Base-by-base conservation (phyloP, 2,888 invertebrate genomes). In the Nematopogon swammerdamellus region DNA sequence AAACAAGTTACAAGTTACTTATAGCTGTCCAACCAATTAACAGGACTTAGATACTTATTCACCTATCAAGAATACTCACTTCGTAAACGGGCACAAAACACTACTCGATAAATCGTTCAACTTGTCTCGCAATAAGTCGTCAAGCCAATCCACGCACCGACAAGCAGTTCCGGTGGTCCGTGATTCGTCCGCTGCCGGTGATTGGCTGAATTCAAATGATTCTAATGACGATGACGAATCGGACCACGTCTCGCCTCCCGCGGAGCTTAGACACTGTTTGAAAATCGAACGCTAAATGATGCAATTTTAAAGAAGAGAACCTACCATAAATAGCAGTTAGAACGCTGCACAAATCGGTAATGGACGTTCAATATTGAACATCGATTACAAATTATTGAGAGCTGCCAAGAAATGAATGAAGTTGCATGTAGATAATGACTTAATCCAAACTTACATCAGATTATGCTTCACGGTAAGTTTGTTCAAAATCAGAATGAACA, bases 161-260 rank as follows among this genome's bases (percentile, higher is more conserved):
- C n/a, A 29, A 25, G 19, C 44, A 18, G 18, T 64, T 63, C 61
- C 58, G 68, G 67, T 70, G 68, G 68, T 68, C 68, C 57, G 50
- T 56, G 53, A 36, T 14, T 14, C 11, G 36, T 3, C 36, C 11
- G 36, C 36, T 8, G 25, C 25, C 25, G 25, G 5, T 10, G 59
- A 60, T 60, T 59, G 60, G 60, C 56, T 59, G 59, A 58, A 56
- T 55, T 56, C 55, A 62, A 63, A 63, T 63, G 64, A 56, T 56
- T 62, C 60, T 72, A 69, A 74, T 68, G 64, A 64, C 71, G 63
- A 65, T 69, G 70, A 73, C 72, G 72, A 74, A 74, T 74, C 63
- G 61, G 18, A 59, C 63, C 58, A 60, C 65, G 61, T 63, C 65
- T 63, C 62, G 61, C 63, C 56, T 62, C 64, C 36, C 36, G 36